phyloP scores from a whole-genome alignment of 2,888 invertebrate genomes.

The Nezara viridula region DNA sequence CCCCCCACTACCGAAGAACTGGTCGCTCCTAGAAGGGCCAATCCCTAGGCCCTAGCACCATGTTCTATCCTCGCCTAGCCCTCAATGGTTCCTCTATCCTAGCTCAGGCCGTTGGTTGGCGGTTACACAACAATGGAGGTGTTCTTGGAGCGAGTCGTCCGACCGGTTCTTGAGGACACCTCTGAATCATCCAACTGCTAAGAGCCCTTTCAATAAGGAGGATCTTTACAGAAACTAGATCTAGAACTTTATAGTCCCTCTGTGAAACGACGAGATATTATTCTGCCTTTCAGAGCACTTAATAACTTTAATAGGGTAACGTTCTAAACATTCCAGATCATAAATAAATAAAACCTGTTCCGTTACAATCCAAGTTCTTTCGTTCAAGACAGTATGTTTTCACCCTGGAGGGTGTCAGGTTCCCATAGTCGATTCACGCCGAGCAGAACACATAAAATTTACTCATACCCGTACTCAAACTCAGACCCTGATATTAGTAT shows the following conservation, averaged over 20 bases:
- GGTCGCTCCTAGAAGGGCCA: background rate
- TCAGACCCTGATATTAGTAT: no score
- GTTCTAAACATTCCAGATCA: no score
- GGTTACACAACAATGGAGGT: background rate
- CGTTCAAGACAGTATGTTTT: no score
- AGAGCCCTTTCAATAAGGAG: background rate
- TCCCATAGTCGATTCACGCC: no score
- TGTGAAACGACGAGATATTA: background rate
- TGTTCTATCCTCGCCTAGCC: constrained; percentile 4
- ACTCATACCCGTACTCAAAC: no score
- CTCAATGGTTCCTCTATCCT: background rate
- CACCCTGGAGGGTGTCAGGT: no score
- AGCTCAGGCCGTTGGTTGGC: background rate
- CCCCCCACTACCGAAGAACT: background rate
- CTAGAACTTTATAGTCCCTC: background rate
- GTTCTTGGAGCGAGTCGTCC: background rate
- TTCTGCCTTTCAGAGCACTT: no score
- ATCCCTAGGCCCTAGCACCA: background rate
- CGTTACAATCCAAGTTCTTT: no score
- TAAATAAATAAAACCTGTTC: no score
- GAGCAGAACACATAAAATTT: no score
- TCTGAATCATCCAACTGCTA: background rate
- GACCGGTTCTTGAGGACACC: background rate
- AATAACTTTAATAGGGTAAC: no score
- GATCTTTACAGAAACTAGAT: background rate